Conservation (phyloP, 1,140 invertebrate genomes). For the Drosophila ficusphila region DNA sequence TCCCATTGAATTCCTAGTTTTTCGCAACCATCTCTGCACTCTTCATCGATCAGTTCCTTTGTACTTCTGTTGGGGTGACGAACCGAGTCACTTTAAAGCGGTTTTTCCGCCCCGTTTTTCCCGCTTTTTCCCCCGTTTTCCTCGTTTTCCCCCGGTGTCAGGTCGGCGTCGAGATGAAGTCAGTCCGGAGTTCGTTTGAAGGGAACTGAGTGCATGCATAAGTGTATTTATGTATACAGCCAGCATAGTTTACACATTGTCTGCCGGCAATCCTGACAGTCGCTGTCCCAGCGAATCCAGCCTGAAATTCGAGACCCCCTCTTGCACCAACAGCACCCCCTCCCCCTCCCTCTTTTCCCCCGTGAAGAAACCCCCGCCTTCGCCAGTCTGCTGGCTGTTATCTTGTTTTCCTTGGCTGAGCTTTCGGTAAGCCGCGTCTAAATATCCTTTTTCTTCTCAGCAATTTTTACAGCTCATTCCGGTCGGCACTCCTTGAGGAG, state of each 20-base stretch:
- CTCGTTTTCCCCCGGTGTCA: background rate
- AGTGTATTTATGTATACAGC: slow-evolving; percentile 37
- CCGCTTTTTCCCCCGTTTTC: background rate
- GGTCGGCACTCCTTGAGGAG: slow-evolving; percentile 62
- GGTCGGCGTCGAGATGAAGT: slow-evolving; percentile 10
- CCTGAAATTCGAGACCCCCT: too few relatives aligned
- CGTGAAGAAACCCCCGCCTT: background rate
- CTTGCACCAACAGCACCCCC: too few relatives aligned
- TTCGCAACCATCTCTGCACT: too few relatives aligned
- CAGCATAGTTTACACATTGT: slow-evolving; percentile 71
- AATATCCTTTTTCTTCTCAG: slow-evolving; percentile 53
- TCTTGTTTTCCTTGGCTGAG: slow-evolving; percentile 55
- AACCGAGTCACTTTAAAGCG: slow-evolving; percentile 11
- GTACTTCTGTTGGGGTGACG: background rate
- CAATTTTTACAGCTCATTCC: slow-evolving; percentile 72
- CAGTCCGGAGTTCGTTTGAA: slow-evolving; percentile 5
- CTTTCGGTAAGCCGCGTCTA: slow-evolving; percentile 70
- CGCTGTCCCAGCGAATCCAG: background rate
- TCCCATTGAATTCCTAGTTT: too few relatives aligned
- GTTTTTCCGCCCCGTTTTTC: background rate
- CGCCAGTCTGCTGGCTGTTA: slow-evolving; percentile 19
- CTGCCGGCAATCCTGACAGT: slow-evolving; percentile 39
- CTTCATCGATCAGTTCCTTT: background rate
- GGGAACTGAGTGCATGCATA: slow-evolving; percentile 35
- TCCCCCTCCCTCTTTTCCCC: too few relatives aligned